Evolutionary conservation across 2,113 vertebrate species (phyloP), one percentile per base, ranked within the genome.

Genomic region (Nannobrachium achirus): DNA sequence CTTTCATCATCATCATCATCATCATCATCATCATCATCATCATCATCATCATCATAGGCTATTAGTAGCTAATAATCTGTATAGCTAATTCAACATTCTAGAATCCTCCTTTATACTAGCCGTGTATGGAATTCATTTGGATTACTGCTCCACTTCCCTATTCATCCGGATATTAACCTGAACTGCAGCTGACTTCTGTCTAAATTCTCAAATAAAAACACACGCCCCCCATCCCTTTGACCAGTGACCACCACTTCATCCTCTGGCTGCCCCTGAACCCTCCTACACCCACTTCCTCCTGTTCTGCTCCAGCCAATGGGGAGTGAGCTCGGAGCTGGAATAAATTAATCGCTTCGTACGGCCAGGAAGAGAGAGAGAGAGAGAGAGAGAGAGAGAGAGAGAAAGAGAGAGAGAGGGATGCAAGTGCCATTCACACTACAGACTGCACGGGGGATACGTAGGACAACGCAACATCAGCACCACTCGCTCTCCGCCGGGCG

Each of bases 291-390:
- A 49, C 9, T 14, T 9, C 45, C 86, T 73, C 75, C 71, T 66
- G 59, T 70, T 66, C 60, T 16, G n/a, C 67, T 57, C 49, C 75
- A 90, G 68, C 91, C 91, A 92, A 93, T 91, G 72, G 74, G 81
- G 83, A 87, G 84, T 74, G 75, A 57, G 76, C 73, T 87, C 71
- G 82, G 66, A 79, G 83, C 75, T 73, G 79, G 88, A 90, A 92
- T 91, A 91, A 89, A 91, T 88, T 81, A 86, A 84, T 80, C 75
- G 80, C 83, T 72, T 85, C 66, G 57, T 56, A 46, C 63, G 66
- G 79, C 58, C 46, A 56, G 56, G 76, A 40, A 77, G 79, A 63
- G 80, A 68, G 70, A 46, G 74, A 56, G 49, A 18, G 69, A 11
- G 18, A 55, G 55, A 59, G 64, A 45, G 58, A 67, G 71, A 56